Conservation (phyloP, 2,113 vertebrate genomes). For the Carollia perspicillata region DNA sequence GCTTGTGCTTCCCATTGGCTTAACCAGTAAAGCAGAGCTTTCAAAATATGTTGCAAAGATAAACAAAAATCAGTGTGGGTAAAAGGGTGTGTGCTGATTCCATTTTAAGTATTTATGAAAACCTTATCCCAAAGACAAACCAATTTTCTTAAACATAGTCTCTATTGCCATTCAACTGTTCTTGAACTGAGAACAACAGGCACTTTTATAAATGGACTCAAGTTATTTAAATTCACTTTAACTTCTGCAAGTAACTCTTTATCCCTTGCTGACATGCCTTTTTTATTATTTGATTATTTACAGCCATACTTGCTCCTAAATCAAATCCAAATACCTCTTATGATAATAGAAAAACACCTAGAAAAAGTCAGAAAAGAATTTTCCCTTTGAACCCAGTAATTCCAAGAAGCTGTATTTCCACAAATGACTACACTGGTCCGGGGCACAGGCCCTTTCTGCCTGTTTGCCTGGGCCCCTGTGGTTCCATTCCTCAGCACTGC, state of each 20-base stretch:
- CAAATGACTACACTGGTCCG: not conserved
- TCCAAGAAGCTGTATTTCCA: constrained; percentile 37
- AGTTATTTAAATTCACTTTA: constrained; percentile 58
- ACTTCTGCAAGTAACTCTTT: constrained; percentile 57
- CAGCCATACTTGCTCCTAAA: constrained; percentile 17
- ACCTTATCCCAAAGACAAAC: constrained; percentile 14
- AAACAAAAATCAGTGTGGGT: constrained; percentile 38
- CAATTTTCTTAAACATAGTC: not conserved
- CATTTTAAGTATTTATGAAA: constrained; percentile 43
- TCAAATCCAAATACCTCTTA: constrained; percentile 39
- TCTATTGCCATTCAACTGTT: not conserved
- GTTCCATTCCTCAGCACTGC: not conserved
- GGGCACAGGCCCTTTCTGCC: not conserved
- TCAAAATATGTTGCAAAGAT: constrained; percentile 62
- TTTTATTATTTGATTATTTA: constrained; percentile 72
- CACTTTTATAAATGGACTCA: constrained; percentile 25
- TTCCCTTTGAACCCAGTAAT: constrained; percentile 21
- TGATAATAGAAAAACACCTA: constrained; percentile 7
- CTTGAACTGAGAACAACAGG: constrained; percentile 21
- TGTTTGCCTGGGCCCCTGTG: not conserved
- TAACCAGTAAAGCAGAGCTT: constrained; percentile 19
- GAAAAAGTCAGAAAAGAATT: constrained; percentile 1
- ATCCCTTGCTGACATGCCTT: constrained; percentile 53
- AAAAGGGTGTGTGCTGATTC: not conserved
- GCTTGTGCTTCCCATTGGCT: not conserved